Conservation (phyloP, 1,140 invertebrate genomes). For the Brachionus plicatilis region DNA sequence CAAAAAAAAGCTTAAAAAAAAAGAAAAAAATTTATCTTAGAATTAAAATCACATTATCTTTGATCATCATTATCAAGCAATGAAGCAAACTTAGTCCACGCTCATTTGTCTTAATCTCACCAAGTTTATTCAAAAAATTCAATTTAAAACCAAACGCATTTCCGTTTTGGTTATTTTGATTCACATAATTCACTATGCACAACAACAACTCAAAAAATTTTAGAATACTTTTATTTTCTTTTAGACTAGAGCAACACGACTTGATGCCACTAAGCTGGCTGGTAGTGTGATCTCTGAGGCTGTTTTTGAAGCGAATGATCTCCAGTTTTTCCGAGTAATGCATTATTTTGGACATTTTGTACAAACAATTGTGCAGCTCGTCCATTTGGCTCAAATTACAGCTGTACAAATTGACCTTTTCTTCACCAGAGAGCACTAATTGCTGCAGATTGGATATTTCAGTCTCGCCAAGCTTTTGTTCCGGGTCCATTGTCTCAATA, state of each 20-base stretch:
- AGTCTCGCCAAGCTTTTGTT: neutral
- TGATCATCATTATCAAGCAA: constrained; percentile 9
- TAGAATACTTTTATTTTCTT: constrained; percentile 7
- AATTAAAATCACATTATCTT: neutral
- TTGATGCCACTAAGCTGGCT: neutral
- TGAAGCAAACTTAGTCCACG: constrained; percentile 8
- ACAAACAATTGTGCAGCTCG: constrained; percentile 18
- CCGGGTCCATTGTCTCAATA: constrained; percentile 5
- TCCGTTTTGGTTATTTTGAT: constrained; percentile 38
- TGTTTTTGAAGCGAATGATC: constrained; percentile 15
- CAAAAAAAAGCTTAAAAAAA: neutral
- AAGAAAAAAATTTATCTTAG: neutral
- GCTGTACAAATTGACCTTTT: constrained; percentile 5
- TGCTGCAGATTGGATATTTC: constrained; percentile 15
- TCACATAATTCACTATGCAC: constrained; percentile 30
- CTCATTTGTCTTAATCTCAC: constrained; percentile 34
- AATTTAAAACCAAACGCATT: constrained; percentile 31
- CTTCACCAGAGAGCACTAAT: neutral
- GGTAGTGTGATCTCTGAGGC: neutral
- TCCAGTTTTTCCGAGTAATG: constrained; percentile 13
- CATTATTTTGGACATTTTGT: constrained; percentile 34
- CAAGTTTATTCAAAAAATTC: constrained; percentile 7
- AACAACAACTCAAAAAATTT: constrained; percentile 12
- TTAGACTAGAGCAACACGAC: neutral
- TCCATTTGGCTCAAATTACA: constrained; percentile 26